phyloP scores from a whole-genome alignment of 2,797 vertebrate genomes.

The Todus mexicanus region DNA sequence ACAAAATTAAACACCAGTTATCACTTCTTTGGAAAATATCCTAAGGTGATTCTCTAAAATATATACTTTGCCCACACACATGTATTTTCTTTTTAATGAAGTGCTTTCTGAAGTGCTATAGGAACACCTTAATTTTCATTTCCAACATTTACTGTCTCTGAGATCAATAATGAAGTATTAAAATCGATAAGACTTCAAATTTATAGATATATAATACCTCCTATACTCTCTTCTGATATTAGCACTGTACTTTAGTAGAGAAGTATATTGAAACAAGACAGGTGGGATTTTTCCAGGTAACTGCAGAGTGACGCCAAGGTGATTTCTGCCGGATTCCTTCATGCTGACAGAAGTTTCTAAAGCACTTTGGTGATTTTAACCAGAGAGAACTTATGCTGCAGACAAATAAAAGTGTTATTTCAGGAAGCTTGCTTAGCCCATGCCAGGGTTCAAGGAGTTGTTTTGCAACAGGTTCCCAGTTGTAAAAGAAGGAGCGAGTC shows the following conservation, averaged over 20 bases:
- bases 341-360: background rate
- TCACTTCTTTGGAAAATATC: slow-evolving; percentile 35
- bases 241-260: slow-evolving; percentile 30
- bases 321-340: background rate
- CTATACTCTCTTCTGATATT: background rate
- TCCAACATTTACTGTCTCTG: slow-evolving; percentile 44
- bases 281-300: background rate
- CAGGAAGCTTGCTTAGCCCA: background rate
- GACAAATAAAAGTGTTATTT: background rate
- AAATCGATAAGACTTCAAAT: slow-evolving; percentile 38
- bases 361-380: background rate
- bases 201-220: slow-evolving; percentile 28
- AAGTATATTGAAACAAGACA: background rate
- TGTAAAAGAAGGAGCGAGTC: background rate
- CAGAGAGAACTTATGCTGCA: fast-evolving
- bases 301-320: background rate
- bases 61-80: slow-evolving; percentile 11
- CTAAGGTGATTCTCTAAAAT: slow-evolving; percentile 8
- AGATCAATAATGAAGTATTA: slow-evolving; percentile 49
- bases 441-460: background rate
- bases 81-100: slow-evolving; percentile 54
- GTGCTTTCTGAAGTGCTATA: slow-evolving; percentile 1
- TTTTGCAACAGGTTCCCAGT: background rate
- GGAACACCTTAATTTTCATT: slow-evolving; percentile 44
- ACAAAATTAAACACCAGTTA: background rate